Evolutionary conservation across 2,797 vertebrate species (phyloP).

Genomic region (Eidolon dupreanum): DNA sequence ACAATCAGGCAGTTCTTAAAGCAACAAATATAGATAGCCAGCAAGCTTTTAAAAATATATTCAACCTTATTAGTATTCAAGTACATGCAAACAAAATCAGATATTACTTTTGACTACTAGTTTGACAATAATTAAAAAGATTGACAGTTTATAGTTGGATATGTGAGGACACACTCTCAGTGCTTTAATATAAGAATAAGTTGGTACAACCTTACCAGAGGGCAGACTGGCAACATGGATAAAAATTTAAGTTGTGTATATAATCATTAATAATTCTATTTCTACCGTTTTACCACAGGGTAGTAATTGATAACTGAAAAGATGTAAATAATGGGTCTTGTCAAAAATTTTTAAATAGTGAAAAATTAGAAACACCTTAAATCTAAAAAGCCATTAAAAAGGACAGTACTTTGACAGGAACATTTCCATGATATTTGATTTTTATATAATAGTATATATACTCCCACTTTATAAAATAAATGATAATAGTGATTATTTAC

Average conservation of each 20-base stretch:
- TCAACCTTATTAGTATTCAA: constrained; percentile 6
- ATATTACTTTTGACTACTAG: neutral
- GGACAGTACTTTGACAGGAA: neutral
- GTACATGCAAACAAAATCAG: neutral
- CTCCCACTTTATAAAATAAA: neutral
- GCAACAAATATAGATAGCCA: neutral
- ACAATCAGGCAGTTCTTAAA: neutral
- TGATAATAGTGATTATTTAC: neutral
- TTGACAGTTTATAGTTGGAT: neutral
- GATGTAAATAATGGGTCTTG: neutral
- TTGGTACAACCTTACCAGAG: neutral
- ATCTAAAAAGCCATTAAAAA: constrained; percentile 15
- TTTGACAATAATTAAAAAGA: neutral
- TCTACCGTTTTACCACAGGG: neutral
- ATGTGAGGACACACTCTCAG: neutral
- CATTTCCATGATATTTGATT: neutral
- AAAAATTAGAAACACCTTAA: neutral
- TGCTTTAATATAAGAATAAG: neutral
- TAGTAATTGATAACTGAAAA: constrained; percentile 3
- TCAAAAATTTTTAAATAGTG: constrained; percentile 4
- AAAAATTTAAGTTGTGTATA: neutral
- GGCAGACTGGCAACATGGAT: neutral
- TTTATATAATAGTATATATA: neutral
- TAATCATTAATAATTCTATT: neutral
- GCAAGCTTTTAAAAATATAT: neutral